A percentile compares a stretch with the other conserved stretches of the same genome.
Evolutionary conservation across 2,797 vertebrate genomes (phyloP).

Genomic region (Scolopax bukidnonensis): DNA sequence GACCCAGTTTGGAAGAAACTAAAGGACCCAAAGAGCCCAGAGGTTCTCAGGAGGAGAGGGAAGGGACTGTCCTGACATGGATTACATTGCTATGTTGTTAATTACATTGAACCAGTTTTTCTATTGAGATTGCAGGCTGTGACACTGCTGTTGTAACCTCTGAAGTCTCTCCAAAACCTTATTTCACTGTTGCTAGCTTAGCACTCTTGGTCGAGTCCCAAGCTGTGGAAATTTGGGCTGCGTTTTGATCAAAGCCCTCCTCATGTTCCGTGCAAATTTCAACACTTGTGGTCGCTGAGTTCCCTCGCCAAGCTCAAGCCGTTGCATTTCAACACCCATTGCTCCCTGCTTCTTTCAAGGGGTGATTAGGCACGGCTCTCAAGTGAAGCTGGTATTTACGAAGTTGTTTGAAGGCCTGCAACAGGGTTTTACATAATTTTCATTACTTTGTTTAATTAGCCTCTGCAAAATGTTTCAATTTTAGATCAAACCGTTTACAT

Average conservation of each 20-base stretch:
- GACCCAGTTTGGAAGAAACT: not conserved
- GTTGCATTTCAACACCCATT: slow-evolving; percentile 1
- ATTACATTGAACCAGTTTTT: not conserved
- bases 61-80: not conserved
- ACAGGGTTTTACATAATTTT: not conserved
- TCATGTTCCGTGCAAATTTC: slow-evolving; percentile 25
- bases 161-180: slow-evolving; percentile 37
- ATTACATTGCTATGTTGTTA: not conserved
- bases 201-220: not conserved
- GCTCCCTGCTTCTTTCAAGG: not conserved
- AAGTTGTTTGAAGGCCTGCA: slow-evolving; percentile 1
- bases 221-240: not conserved
- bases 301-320: not conserved
- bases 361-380: slow-evolving; percentile 2
- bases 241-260: slow-evolving; percentile 49
- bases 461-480: not conserved
- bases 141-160: not conserved
- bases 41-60: not conserved
- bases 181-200: not conserved
- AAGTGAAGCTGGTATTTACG: not conserved
- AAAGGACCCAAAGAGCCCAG: not conserved
- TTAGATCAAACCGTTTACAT: not conserved
- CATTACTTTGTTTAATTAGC: not conserved
- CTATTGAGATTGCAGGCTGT: not conserved
- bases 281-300: not conserved